A percentile compares a stretch with the other conserved stretches of the same genome.
phyloP scores from a whole-genome alignment of 2,888 invertebrate species.

The Heliconius hortense region DNA sequence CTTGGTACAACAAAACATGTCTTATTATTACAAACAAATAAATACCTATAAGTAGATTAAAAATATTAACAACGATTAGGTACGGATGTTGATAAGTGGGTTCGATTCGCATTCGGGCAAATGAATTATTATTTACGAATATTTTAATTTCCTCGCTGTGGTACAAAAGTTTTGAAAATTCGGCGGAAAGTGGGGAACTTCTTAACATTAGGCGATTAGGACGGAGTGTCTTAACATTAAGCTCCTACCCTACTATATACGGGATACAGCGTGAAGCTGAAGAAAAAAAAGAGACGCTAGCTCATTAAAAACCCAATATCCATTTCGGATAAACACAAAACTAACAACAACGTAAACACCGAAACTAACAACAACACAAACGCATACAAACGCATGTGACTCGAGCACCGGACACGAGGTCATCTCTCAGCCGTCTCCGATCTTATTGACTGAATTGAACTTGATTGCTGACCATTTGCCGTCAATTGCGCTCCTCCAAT shows the following conservation, averaged over 20 bases:
- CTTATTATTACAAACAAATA: background rate
- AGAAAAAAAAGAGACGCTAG: background rate
- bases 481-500: slow-evolving; percentile 68
- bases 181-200: background rate
- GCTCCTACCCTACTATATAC: background rate
- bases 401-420: slow-evolving; percentile 47
- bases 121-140: background rate
- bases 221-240: background rate
- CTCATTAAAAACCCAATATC: background rate
- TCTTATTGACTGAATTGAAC: slow-evolving; percentile 76
- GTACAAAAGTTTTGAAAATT: too few species aligned
- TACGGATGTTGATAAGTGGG: background rate
- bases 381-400: slow-evolving; percentile 26
- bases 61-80: too few species aligned
- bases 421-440: slow-evolving; percentile 54
- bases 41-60: background rate
- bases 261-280: background rate
- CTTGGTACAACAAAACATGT: background rate
- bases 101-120: background rate
- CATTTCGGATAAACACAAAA: background rate
- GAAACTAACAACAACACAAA: slow-evolving; percentile 30
- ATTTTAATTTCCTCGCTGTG: background rate
- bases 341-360: background rate
- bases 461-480: slow-evolving; percentile 76
- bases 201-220: too few species aligned